phyloP scores from a whole-genome alignment of 2,797 vertebrate genomes.

The Tachyglossus aculeatus region DNA sequence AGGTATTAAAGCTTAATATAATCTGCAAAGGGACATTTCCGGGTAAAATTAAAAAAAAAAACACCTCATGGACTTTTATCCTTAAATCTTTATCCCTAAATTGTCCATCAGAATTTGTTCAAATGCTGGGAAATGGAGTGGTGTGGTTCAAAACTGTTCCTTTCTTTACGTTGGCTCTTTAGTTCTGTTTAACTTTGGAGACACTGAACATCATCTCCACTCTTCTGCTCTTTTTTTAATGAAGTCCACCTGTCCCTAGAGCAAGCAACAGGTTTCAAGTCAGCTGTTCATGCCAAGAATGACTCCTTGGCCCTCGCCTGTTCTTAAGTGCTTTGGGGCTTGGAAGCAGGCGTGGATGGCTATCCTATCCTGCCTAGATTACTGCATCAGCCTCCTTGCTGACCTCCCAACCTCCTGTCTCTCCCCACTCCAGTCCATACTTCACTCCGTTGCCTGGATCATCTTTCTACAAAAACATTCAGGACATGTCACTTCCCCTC shows the following conservation, averaged over 20 bases:
- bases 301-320: conserved; percentile 37
- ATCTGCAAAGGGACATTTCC: conserved; percentile 16
- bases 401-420: no score
- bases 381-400: no score
- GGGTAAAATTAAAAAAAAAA: neutral
- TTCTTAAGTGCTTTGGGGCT: conserved; percentile 23
- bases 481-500: no score
- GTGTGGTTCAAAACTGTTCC: neutral
- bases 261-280: conserved; percentile 51
- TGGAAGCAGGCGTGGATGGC: conserved; percentile 8
- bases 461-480: no score
- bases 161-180: neutral
- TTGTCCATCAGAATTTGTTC: conserved; percentile 25
- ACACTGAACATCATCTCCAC: conserved; percentile 9
- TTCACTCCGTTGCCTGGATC: no score
- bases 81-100: neutral
- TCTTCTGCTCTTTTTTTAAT: neutral
- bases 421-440: no score
- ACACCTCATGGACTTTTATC: no score
- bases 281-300: conserved; percentile 65
- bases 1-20: conserved; percentile 1
- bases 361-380: no score
- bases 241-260: conserved; percentile 60
- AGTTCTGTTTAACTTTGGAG: neutral
- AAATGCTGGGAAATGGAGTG: neutral